Conservation (phyloP, 1,140 invertebrate species). For the Drosophila nebulosa region DNA sequence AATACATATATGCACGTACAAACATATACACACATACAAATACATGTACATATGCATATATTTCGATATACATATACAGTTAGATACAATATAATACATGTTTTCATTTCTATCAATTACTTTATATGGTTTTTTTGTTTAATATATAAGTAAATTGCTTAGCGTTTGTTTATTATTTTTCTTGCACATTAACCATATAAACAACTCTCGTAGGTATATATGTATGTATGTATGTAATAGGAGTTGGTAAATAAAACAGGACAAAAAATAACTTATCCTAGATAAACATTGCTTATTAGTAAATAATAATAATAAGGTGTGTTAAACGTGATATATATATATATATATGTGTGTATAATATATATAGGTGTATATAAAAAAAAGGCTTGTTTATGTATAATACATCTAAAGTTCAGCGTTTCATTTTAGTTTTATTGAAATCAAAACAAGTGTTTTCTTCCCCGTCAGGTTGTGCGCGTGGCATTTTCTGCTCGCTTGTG, state of each 20-base stretch:
- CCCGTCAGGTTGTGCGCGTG: neutral
- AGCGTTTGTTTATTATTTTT: constrained; percentile 14
- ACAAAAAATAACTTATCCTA: constrained; percentile 51
- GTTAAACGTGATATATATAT: constrained; percentile 67
- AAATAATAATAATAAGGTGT: constrained; percentile 72
- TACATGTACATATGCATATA: neutral
- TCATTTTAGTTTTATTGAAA: neutral
- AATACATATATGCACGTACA: constrained; percentile 25
- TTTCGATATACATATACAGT: constrained; percentile 32
- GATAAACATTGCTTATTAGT: constrained; percentile 67
- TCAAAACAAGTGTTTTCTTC: neutral
- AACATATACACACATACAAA: neutral
- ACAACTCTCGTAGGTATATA: constrained; percentile 5
- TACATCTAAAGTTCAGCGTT: constrained; percentile 71
- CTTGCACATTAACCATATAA: neutral
- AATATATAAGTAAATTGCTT: constrained; percentile 44
- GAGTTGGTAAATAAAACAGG: constrained; percentile 32
- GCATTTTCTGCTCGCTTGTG: neutral
- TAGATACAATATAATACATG: constrained; percentile 70
- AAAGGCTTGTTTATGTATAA: constrained; percentile 40
- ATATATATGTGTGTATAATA: too few species aligned
- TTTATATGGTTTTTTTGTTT: constrained; percentile 53
- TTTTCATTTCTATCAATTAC: constrained; percentile 23
- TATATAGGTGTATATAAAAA: constrained; percentile 27
- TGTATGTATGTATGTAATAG: constrained; percentile 15